phyloP scores from a whole-genome alignment of 2,797 vertebrate genomes.

The Australoheros facetus region DNA sequence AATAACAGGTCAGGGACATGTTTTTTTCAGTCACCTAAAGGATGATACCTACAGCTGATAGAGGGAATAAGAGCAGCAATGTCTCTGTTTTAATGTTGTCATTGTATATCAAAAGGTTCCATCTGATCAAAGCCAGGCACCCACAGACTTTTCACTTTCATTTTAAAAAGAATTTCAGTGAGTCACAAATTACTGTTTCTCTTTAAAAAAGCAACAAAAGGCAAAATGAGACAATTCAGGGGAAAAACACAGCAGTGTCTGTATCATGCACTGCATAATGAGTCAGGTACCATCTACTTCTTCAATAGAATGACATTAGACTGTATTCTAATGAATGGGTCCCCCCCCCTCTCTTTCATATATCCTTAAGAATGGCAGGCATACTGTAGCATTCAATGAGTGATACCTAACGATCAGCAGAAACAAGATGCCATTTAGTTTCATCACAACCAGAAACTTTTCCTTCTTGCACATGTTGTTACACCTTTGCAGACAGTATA shows the following conservation, averaged over 20 bases:
- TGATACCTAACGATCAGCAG: too few relatives aligned
- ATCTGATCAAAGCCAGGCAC: neutral
- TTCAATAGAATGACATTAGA: neutral
- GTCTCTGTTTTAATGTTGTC: neutral
- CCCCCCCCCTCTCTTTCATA: neutral
- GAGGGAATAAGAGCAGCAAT: neutral
- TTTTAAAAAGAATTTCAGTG: neutral
- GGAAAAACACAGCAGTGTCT: neutral
- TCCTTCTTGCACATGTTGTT: neutral
- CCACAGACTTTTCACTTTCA: neutral
- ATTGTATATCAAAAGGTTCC: neutral
- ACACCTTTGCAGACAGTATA: neutral
- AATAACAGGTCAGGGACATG: neutral
- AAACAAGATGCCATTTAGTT: neutral
- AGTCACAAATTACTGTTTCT: neutral
- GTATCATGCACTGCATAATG: neutral
- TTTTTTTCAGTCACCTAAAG: neutral
- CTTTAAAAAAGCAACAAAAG: neutral
- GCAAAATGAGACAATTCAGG: neutral
- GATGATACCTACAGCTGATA: slow-evolving; percentile 1
- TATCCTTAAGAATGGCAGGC: neutral
- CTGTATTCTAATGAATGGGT: neutral
- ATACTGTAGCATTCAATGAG: too few relatives aligned
- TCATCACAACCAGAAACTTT: neutral
- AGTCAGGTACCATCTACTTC: neutral